A percentile compares a stretch with the other conserved stretches of the same genome.
Evolutionary conservation across 2,113 vertebrate species (phyloP).

Genomic region (Pseudonaja textilis): DNA sequence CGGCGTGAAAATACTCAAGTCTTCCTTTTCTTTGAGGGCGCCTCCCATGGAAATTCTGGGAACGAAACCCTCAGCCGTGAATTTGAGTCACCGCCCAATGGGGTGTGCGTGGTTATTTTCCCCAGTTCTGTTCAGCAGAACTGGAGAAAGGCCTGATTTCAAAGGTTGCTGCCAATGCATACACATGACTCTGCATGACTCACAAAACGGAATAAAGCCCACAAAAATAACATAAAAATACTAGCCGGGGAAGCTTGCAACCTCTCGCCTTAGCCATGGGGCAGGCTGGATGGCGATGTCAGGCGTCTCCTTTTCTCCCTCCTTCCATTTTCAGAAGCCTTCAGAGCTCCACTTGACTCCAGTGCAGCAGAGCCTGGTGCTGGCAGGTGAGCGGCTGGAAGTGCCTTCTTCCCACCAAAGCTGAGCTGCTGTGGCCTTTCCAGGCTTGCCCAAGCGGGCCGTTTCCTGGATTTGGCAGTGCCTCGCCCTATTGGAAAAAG

Average conservation of each 20-base stretch:
- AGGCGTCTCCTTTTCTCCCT: not conserved
- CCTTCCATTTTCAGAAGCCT: not conserved
- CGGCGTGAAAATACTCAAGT: not conserved
- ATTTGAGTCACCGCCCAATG: not conserved
- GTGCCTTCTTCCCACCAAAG: not conserved
- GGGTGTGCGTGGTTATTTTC: not conserved
- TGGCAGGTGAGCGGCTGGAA: slow-evolving; percentile 41
- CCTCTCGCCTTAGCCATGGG: not conserved
- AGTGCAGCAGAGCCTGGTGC: slow-evolving; percentile 52
- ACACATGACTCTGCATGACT: not conserved
- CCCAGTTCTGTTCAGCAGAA: not conserved
- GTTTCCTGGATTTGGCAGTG: not conserved
- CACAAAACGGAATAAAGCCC: not conserved
- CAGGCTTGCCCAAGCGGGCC: not conserved
- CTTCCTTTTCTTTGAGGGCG: not conserved
- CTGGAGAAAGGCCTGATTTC: not conserved
- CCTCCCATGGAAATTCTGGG: not conserved
- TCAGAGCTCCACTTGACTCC: not conserved
- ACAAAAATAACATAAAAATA: not conserved
- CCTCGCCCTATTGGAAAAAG: not conserved
- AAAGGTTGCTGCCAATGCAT: not conserved
- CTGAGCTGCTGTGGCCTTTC: not conserved
- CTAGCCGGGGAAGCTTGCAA: not conserved
- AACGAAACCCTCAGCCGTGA: not conserved
- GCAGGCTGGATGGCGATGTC: not conserved